Evolutionary conservation across 2,888 invertebrate species (phyloP), one percentile per base, ranked within the genome.

Genomic region (Ormia ochracea): DNA sequence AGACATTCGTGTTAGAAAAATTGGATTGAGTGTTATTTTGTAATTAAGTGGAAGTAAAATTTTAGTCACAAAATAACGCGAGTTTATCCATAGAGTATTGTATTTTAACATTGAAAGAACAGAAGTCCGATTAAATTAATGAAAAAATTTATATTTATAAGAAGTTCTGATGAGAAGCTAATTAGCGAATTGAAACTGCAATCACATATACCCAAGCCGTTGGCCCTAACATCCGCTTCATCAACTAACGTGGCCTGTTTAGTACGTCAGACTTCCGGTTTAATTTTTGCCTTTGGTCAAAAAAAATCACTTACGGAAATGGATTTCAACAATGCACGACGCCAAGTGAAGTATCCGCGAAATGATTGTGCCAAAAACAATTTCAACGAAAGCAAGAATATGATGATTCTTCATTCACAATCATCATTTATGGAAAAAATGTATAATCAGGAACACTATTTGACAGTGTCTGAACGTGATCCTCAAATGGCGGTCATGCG

Each of bases 271-370:
- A 82, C 82, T 26, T 83, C 86, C 0, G 81, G 83, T 1, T 73
- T 85, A n/a, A 84, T 86, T 43, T 66, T 87, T 7, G 85, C 83
- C 28, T 87, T 84, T 63, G 85, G 82, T 0, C 82, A 85, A 4
- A 83, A 86, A 12, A 89, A 88, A 48, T 88, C 89, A 0, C 68
- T 85, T 0, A 88, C 89, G 0, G 88, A 88, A 82, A 88, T 88
- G 85, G 89, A 89, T 66, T 84, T 89, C 28, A 86, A 85, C 68
- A 84, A 85, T 14, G 82, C 84, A 0, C 84, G 85, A 4, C 86
- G 87, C 26, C 83, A 82, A 0, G 83, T 83, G 7, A 83, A 82
- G 65, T 83, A 83, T 58, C 45, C 4, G 12, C 12, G 3, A 0
- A 38, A 38, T 14, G 14, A 17, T n/a, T 26, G 12, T 10, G 12